Percentiles rank a stretch among this genome's conserved stretches.
phyloP scores from a whole-genome alignment of 1,140 invertebrate species.

The Dendrolimus punctatus region DNA sequence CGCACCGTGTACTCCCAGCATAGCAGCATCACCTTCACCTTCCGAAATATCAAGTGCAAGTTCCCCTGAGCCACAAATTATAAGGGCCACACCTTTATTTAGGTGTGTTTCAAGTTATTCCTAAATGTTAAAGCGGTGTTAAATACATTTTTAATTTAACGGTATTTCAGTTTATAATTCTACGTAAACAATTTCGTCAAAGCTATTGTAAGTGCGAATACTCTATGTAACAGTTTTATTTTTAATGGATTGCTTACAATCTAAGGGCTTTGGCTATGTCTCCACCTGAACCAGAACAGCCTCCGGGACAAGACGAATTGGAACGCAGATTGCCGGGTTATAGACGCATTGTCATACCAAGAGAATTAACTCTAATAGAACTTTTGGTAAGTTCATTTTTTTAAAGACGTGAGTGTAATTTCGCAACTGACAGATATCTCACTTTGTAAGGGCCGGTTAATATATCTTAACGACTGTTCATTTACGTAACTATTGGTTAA shows the following conservation, averaged over 20 bases:
- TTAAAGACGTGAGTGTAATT: too few species aligned
- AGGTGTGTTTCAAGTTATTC: conserved; percentile 17
- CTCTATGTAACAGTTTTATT: background rate
- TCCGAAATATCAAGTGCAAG: conserved; percentile 61
- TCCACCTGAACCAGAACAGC: conserved; percentile 55
- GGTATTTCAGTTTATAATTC: too few species aligned
- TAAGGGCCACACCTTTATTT: conserved; percentile 51
- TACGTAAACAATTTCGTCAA: too few species aligned
- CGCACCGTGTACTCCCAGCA: conserved; percentile 41
- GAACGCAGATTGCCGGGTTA: conserved; percentile 61
- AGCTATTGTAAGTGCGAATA: too few species aligned
- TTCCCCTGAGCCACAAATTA: conserved; percentile 47
- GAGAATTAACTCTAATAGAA: conserved; percentile 74
- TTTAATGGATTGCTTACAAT: background rate
- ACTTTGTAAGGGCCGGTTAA: too few species aligned
- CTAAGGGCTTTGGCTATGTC: conserved; percentile 50
- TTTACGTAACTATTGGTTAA: too few species aligned
- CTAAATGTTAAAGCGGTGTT: too few species aligned
- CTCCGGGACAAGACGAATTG: conserved; percentile 54
- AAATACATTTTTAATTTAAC: too few species aligned
- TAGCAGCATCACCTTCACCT: conserved; percentile 43
- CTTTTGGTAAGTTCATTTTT: conserved; percentile 62
- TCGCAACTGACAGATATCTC: too few species aligned
- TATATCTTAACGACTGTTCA: too few species aligned
- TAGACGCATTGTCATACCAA: conserved; percentile 70